phyloP scores from a whole-genome alignment of 2,888 invertebrate genomes.

The Neoaliturus tenellus region DNA sequence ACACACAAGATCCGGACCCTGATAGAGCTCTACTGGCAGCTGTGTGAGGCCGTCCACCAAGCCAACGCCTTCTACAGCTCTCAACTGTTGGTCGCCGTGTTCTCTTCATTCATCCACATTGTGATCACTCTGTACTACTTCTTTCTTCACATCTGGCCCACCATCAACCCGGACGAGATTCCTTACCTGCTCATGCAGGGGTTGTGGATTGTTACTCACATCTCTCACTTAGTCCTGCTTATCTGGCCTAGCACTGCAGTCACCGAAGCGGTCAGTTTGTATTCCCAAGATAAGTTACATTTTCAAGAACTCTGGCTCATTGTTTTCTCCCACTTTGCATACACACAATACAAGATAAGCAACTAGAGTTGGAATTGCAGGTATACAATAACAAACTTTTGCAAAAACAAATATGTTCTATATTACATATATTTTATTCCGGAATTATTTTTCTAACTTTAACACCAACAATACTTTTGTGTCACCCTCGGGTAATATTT shows the following conservation, averaged over 20 bases:
- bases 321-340: no score
- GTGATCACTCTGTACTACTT: constrained; percentile 32
- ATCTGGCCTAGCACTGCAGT: constrained; percentile 18
- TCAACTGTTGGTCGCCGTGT: constrained; percentile 23
- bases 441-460: no score
- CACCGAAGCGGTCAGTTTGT: constrained; percentile 24
- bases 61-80: constrained; percentile 30
- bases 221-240: not conserved
- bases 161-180: not conserved
- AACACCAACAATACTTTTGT: no score
- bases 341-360: no score
- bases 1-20: not conserved
- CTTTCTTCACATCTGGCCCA: constrained; percentile 19
- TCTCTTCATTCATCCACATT: constrained; percentile 17
- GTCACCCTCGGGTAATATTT: no score
- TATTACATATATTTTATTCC: no score
- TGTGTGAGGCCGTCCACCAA: constrained; percentile 6
- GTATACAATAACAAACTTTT: no score
- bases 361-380: no score
- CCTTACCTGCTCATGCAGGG: constrained; percentile 1
- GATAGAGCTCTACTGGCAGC: constrained; percentile 24
- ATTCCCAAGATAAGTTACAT: no score
- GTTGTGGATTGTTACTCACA: not conserved
- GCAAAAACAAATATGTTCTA: no score
- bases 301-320: no score